Percentiles rank a stretch among this genome's conserved stretches.
Conservation (phyloP, 1,140 invertebrate genomes). For the Patella vulgata region DNA sequence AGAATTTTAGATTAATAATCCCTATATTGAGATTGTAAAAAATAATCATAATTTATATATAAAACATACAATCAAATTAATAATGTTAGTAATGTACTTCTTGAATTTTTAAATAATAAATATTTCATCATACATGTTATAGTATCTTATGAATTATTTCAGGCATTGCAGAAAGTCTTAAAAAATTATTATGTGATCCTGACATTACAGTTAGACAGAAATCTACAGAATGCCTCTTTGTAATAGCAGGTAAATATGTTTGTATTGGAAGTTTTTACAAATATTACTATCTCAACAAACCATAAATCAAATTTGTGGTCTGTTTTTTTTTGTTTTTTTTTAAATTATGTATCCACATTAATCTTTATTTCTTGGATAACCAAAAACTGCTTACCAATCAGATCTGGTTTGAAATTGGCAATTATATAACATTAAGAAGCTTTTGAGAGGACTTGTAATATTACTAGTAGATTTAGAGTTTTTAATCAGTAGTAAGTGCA, state of each 20-base stretch:
- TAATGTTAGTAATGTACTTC: too few species aligned
- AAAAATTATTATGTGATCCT: conserved; percentile 54
- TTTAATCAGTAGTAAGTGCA: too few species aligned
- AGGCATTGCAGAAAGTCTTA: conserved; percentile 63
- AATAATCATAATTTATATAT: too few species aligned
- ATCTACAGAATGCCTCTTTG: conserved; percentile 63
- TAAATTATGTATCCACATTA: background rate
- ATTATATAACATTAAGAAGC: background rate
- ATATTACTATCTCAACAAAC: background rate
- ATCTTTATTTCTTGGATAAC: background rate
- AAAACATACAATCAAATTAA: too few species aligned
- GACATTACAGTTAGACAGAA: conserved; percentile 65
- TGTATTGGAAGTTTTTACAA: background rate
- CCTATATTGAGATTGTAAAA: too few species aligned
- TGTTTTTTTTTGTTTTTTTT: background rate
- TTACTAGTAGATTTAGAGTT: too few species aligned
- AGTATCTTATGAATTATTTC: too few species aligned
- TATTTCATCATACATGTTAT: too few species aligned
- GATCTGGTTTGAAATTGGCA: background rate
- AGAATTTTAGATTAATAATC: too few species aligned
- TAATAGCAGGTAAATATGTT: conserved; percentile 59
- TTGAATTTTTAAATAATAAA: too few species aligned
- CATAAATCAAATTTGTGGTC: background rate
- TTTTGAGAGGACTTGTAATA: too few species aligned
- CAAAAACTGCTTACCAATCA: background rate